Conservation (phyloP, 2,888 invertebrate genomes). For the Macrosoma leucophasiata region DNA sequence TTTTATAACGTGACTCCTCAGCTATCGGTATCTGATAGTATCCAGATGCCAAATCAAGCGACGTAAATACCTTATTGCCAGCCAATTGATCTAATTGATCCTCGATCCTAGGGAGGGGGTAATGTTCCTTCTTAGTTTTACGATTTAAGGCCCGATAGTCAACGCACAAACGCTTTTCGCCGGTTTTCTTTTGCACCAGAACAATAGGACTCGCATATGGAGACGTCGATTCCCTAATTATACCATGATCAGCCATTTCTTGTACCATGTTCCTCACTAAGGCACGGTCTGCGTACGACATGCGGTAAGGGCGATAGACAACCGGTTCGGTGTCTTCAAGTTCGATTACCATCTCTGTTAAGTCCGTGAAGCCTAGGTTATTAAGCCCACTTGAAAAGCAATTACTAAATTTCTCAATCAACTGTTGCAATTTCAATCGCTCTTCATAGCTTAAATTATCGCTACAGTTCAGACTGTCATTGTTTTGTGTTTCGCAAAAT, state of each 20-base stretch:
- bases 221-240: constrained; percentile 23
- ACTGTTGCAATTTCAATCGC: background rate
- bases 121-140: constrained; percentile 23
- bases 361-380: constrained; percentile 19
- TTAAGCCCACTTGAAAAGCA: constrained; percentile 20
- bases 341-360: constrained; percentile 22
- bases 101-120: constrained; percentile 26
- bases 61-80: constrained; percentile 15
- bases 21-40: constrained; percentile 30
- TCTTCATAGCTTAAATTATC: constrained; percentile 6
- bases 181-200: constrained; percentile 26
- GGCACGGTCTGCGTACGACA: constrained; percentile 20
- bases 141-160: constrained; percentile 25
- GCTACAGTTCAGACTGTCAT: constrained; percentile 7
- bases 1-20: constrained; percentile 32
- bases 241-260: constrained; percentile 21
- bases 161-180: constrained; percentile 23
- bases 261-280: constrained; percentile 20
- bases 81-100: constrained; percentile 19
- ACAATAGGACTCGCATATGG: constrained; percentile 28
- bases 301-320: constrained; percentile 24
- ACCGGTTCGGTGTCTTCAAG: constrained; percentile 19
- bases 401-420: constrained; percentile 6
- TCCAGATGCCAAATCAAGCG: constrained; percentile 22
- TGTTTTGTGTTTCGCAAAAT: no score